A percentile compares a stretch with the other conserved stretches of the same genome.
Conservation (phyloP, 2,113 vertebrate species). For the Pseudois nayaur region DNA sequence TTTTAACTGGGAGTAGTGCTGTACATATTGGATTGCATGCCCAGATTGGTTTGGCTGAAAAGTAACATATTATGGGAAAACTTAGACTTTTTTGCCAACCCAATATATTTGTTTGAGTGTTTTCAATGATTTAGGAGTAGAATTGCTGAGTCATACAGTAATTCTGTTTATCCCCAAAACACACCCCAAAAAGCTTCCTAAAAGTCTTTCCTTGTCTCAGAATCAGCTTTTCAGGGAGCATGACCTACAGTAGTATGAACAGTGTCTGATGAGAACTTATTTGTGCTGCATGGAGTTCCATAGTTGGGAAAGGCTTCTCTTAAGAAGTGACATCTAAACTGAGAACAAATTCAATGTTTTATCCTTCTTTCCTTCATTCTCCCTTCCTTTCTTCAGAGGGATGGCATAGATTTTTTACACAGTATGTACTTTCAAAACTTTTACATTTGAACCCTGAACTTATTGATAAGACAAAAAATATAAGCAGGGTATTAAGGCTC, state of each 20-base stretch:
- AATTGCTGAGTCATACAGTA: neutral
- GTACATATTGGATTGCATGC: neutral
- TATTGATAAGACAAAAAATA: neutral
- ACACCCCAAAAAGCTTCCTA: neutral
- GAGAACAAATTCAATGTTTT: neutral
- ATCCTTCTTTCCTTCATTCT: neutral
- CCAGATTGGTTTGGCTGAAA: neutral
- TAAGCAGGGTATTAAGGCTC: neutral
- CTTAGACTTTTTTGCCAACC: neutral
- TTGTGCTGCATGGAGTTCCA: neutral
- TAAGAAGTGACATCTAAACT: neutral
- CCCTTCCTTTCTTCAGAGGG: neutral
- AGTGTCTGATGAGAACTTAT: neutral
- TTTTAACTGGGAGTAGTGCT: neutral
- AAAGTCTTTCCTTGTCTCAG: neutral
- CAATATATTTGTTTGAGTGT: neutral
- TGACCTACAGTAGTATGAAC: neutral
- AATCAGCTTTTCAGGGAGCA: neutral
- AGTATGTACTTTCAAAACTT: neutral
- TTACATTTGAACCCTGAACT: neutral
- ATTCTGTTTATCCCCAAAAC: neutral
- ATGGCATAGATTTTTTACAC: neutral
- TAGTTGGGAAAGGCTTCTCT: neutral
- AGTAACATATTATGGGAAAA: neutral
- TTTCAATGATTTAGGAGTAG: neutral